Conservation (phyloP, 2,797 vertebrate genomes). For the Gallirallus australis region DNA sequence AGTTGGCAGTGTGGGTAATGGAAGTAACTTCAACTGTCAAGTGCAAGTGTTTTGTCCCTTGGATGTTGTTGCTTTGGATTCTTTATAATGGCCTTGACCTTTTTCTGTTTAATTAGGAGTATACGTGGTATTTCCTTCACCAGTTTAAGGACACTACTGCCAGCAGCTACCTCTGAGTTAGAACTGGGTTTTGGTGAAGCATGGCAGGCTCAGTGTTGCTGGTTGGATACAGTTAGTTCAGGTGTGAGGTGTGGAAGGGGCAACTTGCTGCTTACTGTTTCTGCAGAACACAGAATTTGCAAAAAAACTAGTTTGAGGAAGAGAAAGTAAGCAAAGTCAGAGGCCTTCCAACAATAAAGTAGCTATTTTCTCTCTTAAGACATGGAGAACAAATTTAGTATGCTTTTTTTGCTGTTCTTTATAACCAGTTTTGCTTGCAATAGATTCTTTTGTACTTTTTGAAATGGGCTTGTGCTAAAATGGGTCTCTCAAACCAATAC, state of each 20-base stretch:
- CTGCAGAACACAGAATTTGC: not conserved
- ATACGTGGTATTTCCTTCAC: not conserved
- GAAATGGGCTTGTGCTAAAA: not conserved
- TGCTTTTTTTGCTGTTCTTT: not conserved
- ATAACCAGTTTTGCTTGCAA: not conserved
- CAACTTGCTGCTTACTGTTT: not conserved
- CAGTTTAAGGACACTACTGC: not conserved
- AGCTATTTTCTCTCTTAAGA: not conserved
- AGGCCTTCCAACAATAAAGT: not conserved
- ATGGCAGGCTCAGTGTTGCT: not conserved
- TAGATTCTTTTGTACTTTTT: not conserved
- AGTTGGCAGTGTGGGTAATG: not conserved
- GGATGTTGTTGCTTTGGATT: not conserved
- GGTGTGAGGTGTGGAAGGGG: not conserved
- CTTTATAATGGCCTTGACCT: not conserved
- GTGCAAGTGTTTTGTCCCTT: constrained; percentile 13
- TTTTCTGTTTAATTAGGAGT: not conserved
- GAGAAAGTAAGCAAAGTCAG: not conserved
- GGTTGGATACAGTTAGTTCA: not conserved
- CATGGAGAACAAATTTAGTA: not conserved
- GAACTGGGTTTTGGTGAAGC: not conserved
- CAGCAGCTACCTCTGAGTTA: not conserved
- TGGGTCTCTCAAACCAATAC: not conserved
- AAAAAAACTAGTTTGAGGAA: not conserved
- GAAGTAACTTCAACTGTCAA: constrained; percentile 27